Evolutionary conservation across 1,140 invertebrate genomes (phyloP), one percentile per base, ranked within the genome.

Genomic region (Samia ricini): DNA sequence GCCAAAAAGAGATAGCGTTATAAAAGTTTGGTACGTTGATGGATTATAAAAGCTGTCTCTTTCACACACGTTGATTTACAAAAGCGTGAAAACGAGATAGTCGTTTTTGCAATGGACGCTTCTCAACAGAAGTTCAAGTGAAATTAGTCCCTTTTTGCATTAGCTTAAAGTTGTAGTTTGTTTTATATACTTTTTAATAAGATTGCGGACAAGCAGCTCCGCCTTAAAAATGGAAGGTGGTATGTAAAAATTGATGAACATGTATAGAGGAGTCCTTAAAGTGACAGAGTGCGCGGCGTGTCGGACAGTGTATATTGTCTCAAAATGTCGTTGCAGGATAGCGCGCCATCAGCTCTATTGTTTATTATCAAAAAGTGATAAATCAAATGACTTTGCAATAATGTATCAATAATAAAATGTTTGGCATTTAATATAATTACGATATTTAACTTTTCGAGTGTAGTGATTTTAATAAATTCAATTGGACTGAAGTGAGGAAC

Each of bases 181-280:
- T 8, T 21, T 68, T 55, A 23, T 3, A 7, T 6, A 3, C 0
- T 64, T 55, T 52, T 50, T 36, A 72, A 58, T 69, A 77, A 77
- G 80, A 75, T 61, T 75, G 71, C 67, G 71, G 74, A 85, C 84
- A 76, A 82, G 78, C 82, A 88, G 85, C 88, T 86, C 88, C 88
- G 85, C 88, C 88, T 90, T 88, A 90, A 90, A 90, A 90, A 90
- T 90, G 88, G 88, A 88, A 90, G 88, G 85, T 90, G 85, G 88
- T 88, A 90, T 90, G 88, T 90, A 90, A 90, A 89, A 90, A 90
- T 90, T 90, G 82, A 90, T 90, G 85, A 87, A 90, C 88, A 88
- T 88, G 85, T 88, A 90, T 88, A 85, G n/a, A n/a, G 84, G 76
- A 86, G 85, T 90, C 83, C 83, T 88, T 88, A 88, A 88, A 88